phyloP scores from a whole-genome alignment of 2,797 vertebrate species.

The Decapterus maruadsi region DNA sequence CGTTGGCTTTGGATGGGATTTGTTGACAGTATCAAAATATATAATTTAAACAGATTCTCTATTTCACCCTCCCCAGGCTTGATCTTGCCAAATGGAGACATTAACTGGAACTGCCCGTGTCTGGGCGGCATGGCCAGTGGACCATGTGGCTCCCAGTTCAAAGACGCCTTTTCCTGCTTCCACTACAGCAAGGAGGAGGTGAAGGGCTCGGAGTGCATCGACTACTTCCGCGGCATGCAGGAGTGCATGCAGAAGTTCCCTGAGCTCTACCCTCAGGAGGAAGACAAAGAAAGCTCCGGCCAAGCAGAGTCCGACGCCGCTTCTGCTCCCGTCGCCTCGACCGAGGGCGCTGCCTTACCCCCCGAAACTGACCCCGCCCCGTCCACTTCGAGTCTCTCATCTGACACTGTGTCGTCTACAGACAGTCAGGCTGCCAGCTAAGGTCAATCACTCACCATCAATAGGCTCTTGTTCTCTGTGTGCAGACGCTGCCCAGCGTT shows the following conservation, averaged over 20 bases:
- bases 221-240: constrained; percentile 95
- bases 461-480: constrained; percentile 32
- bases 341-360: constrained; percentile 55
- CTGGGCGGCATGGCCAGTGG: constrained; percentile 98
- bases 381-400: constrained; percentile 27
- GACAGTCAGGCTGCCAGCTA: constrained; percentile 76
- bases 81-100: constrained; percentile 94
- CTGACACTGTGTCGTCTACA: constrained; percentile 58
- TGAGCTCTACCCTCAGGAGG: constrained; percentile 95
- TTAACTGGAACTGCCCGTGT: constrained; percentile 99
- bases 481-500: constrained; percentile 41
- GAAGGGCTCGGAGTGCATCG: constrained; percentile 96
- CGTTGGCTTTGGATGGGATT: background rate
- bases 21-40: background rate
- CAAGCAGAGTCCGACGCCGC: constrained; percentile 32
- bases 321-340: constrained; percentile 15
- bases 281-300: constrained; percentile 81
- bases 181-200: constrained; percentile 95
- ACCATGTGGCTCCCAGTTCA: constrained; percentile 97
- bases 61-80: constrained; percentile 83
- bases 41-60: background rate
- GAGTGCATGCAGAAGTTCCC: constrained; percentile 98
- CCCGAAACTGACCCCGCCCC: constrained; percentile 66
- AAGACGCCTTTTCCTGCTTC: constrained; percentile 98
- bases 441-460: constrained; percentile 28